Evolutionary conservation across 2,797 vertebrate genomes (phyloP).

Genomic region (Coregonus ussuriensis): DNA sequence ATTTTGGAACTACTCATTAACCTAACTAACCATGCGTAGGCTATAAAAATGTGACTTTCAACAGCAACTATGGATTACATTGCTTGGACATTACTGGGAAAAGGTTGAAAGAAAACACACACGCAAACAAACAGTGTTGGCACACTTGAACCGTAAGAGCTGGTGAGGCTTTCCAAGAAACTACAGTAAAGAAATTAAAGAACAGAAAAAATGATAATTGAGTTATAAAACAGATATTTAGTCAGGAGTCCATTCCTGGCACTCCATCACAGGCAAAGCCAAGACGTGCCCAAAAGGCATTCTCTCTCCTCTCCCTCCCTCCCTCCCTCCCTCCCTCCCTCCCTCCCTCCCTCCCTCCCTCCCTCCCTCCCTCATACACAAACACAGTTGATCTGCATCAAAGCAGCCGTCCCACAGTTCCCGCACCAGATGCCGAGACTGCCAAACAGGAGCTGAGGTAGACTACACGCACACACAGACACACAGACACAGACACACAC

Average conservation of each 20-base stretch:
- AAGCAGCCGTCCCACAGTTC: constrained; percentile 1
- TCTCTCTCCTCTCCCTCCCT: neutral
- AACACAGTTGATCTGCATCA: constrained; percentile 46
- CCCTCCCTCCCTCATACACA: neutral
- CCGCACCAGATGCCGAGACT: neutral
- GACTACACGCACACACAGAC: constrained; percentile 1
- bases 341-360: too few relatives aligned
- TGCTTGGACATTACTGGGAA: constrained; percentile 67
- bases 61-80: constrained; percentile 49
- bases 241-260: constrained; percentile 54
- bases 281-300: constrained; percentile 31
- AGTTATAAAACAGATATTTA: constrained; percentile 55
- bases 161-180: constrained; percentile 42
- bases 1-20: constrained; percentile 50
- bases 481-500: too few relatives aligned
- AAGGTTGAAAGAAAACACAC: constrained; percentile 57
- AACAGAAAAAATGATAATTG: constrained; percentile 46
- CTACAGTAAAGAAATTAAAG: neutral
- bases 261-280: constrained; percentile 50
- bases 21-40: constrained; percentile 42
- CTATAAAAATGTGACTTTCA: constrained; percentile 39
- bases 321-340: too few relatives aligned
- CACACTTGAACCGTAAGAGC: constrained; percentile 26
- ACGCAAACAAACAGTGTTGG: constrained; percentile 52
- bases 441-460: constrained; percentile 2